These are phyloP conservation scores for Pterophyllum scalare DNA, from an alignment of 2,113 vertebrate genomes.

Conservation along the genomic window DNA sequence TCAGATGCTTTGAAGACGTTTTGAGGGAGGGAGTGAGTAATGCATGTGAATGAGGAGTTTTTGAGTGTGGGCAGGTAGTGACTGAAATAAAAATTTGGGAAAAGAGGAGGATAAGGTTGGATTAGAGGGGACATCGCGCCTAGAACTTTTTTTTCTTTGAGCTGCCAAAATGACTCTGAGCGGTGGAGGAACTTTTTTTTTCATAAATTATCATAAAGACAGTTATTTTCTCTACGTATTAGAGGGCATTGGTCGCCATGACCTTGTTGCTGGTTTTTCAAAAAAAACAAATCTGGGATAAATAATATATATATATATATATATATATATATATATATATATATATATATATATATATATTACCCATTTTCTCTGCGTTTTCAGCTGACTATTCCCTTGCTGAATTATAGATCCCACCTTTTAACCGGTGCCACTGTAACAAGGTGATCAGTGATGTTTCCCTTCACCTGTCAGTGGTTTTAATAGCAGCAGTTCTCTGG, in stretches of 20 bases:
- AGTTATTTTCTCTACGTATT: background rate
- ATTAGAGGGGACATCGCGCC: background rate
- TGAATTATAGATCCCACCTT: no score
- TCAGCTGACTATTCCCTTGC: no score
- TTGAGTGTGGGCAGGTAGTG: background rate
- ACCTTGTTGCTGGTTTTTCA: background rate
- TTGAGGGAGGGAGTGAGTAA: background rate
- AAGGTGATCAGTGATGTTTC: no score
- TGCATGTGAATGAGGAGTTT: background rate
- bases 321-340: no score
- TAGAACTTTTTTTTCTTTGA: background rate
- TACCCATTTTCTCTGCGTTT: no score
- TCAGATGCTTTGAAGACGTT: background rate
- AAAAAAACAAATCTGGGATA: background rate
- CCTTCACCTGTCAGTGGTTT: no score
- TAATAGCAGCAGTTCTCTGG: background rate
- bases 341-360: no score
- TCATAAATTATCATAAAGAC: background rate
- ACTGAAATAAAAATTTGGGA: background rate
- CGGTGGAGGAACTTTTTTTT: background rate
- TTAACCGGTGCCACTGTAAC: no score
- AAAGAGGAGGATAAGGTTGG: background rate
- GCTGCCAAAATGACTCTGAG: background rate
- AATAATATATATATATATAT: no score
- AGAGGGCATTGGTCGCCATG: background rate